Evolutionary conservation across 1,140 invertebrate genomes (phyloP), one percentile per base, ranked within the genome.

Genomic region (Chironomus striatipennis): DNA sequence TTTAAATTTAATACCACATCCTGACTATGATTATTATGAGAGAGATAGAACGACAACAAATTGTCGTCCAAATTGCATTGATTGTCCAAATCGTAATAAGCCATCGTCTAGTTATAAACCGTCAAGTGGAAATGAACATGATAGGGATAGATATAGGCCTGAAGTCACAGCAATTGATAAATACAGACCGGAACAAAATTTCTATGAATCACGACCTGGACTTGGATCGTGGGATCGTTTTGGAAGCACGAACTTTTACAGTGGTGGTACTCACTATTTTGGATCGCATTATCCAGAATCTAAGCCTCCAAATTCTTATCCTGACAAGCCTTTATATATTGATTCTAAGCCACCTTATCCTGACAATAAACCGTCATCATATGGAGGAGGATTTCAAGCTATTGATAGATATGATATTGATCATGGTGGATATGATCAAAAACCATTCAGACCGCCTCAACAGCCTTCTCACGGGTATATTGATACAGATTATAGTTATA

Each of bases 21-120:
- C 87, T 15, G 87, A 90, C 43, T 93, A 89, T 76, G 91, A 93
- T 80, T 93, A 91, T 78, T 93, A 91, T 78, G 89, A 92, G 76
- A 83, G 87, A 18, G 90, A 93, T 80, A 81, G 88, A 73, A 80
- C 80, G 9, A 78, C 79, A 0, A 79, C 79, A 18, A 83, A 84
- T 75, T 85, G 85, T 75, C 76, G 83, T 1, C 76, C 79, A 0
- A 73, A 76, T 10, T 82, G 81, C 73, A 78, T 78, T 74, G 81
- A 82, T 70, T 82, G 81, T 73, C 6, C 65, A 20, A 70, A 18
- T 20, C 9, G 9, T 21, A 17, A 17, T 20, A 15, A 15, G 20
- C 65, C 74, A 42, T 67, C 74, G 4, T 67, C 74, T 12, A 47
- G 43, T 21, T 74, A 65, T 65, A n/a, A 34, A 12, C 74, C 74